Evolutionary conservation across 2,113 vertebrate species (phyloP).

Genomic region (Puffinus mauretanicus): DNA sequence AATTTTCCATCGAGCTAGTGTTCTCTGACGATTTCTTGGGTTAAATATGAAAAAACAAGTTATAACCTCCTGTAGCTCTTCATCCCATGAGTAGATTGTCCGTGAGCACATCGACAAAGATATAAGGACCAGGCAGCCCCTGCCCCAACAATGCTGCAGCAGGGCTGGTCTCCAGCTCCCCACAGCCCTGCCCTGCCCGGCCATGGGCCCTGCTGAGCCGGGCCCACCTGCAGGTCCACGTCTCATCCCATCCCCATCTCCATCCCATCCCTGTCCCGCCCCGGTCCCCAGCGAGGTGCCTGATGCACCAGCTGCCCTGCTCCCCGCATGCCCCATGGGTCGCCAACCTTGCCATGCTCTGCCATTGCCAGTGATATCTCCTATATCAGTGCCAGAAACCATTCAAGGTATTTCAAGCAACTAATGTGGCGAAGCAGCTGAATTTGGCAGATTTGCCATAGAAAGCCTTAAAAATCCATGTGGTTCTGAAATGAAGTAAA

Average conservation of each 20-base stretch:
- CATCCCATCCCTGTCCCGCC: accelerated
- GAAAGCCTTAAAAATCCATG: not conserved
- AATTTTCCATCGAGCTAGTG: not conserved
- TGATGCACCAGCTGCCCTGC: not conserved
- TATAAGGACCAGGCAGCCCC: not conserved
- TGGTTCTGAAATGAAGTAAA: not conserved
- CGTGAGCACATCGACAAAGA: not conserved
- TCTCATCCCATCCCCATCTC: no score
- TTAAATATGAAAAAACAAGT: not conserved
- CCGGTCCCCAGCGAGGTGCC: not conserved
- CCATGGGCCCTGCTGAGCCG: not conserved
- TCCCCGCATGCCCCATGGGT: not conserved
- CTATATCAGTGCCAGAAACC: not conserved
- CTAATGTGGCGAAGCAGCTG: not conserved
- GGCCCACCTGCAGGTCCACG: not conserved
- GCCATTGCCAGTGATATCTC: not conserved
- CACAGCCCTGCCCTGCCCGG: not conserved
- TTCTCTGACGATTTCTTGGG: not conserved
- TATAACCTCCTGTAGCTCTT: not conserved
- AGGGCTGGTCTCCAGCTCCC: not conserved
- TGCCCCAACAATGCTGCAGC: not conserved
- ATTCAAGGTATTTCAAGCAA: not conserved
- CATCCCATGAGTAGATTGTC: not conserved
- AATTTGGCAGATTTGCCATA: not conserved
- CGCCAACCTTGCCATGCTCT: accelerated